These are phyloP conservation scores for Arothron firmamentum DNA, from an alignment of 2,113 vertebrate species.

Conservation along the genomic window DNA sequence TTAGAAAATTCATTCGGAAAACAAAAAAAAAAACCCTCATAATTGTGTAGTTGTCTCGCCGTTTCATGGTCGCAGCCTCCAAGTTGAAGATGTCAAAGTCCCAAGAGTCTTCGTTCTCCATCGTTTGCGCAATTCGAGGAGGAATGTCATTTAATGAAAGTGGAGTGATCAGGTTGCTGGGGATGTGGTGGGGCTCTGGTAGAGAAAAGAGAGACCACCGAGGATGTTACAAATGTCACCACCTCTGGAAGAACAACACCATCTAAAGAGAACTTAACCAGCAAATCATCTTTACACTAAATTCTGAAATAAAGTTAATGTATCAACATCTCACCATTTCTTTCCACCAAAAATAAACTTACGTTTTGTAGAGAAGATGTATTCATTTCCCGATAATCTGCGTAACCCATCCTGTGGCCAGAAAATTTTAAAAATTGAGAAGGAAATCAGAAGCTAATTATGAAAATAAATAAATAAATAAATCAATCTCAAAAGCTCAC, in stretches of 20 bases:
- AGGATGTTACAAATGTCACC: neutral
- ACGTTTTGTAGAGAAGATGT: slow-evolving; percentile 89
- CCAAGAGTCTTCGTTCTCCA: slow-evolving; percentile 93
- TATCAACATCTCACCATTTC: neutral
- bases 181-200: slow-evolving; percentile 81
- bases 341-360: slow-evolving; percentile 61
- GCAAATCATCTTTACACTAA: neutral
- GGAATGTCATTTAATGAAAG: slow-evolving; percentile 86
- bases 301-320: neutral
- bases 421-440: slow-evolving; percentile 2
- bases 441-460: neutral
- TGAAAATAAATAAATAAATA: neutral
- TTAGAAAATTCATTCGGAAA: neutral
- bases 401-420: slow-evolving; percentile 85
- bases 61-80: slow-evolving; percentile 89
- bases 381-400: slow-evolving; percentile 91
- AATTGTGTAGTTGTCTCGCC: slow-evolving; percentile 69
- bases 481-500: neutral
- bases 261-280: neutral
- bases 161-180: slow-evolving; percentile 76
- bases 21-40: neutral
- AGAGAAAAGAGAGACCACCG: slow-evolving; percentile 2
- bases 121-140: slow-evolving; percentile 84
- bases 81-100: slow-evolving; percentile 94
- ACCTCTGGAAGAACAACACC: neutral